Evolutionary conservation across 2,113 vertebrate species (phyloP).

Genomic region (Oophaga pumilio): DNA sequence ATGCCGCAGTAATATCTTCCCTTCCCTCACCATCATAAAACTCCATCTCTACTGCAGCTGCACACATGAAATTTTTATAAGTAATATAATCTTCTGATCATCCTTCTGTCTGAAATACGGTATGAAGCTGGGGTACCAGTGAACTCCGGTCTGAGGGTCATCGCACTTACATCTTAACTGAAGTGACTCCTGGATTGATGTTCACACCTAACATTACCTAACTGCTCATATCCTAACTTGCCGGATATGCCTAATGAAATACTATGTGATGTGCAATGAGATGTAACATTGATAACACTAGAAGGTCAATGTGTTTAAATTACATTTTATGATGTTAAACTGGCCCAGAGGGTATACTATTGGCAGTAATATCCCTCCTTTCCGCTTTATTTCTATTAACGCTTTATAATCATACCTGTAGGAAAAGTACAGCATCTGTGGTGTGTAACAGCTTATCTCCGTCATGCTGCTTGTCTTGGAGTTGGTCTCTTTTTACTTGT

Average conservation of each 20-base stretch:
- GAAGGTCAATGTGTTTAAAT: neutral
- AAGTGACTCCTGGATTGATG: neutral
- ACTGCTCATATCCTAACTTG: neutral
- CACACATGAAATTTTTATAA: neutral
- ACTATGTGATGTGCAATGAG: neutral
- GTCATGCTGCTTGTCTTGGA: slow-evolving; percentile 76
- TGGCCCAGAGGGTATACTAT: neutral
- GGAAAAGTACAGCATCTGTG: slow-evolving; percentile 78
- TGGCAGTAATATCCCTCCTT: neutral
- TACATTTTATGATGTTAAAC: neutral
- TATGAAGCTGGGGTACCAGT: neutral
- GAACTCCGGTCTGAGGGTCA: neutral
- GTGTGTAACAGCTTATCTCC: slow-evolving; percentile 78
- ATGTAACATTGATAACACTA: neutral
- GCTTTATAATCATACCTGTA: slow-evolving; percentile 68
- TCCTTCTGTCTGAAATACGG: neutral
- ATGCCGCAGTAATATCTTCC: neutral
- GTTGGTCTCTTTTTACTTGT: slow-evolving; percentile 74
- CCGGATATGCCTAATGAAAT: neutral
- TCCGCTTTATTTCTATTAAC: neutral
- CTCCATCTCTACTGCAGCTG: neutral
- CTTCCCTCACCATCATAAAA: neutral
- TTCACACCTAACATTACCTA: neutral
- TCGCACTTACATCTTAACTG: neutral
- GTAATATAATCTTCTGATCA: neutral